Conservation (phyloP, 1,140 invertebrate species). For the Drosophila orena region DNA sequence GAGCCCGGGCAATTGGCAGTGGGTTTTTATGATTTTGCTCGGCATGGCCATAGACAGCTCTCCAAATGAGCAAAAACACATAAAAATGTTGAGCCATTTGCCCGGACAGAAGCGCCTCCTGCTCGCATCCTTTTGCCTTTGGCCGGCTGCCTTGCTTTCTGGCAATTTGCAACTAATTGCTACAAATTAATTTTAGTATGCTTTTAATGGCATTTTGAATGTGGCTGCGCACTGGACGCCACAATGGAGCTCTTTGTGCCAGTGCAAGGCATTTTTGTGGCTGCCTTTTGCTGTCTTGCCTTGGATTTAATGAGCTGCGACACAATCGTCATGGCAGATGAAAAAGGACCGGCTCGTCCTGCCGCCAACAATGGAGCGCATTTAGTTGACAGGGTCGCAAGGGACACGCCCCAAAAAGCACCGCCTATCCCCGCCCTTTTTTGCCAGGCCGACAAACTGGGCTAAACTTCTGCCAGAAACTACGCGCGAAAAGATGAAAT, state of each 20-base stretch:
- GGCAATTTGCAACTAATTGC: slow-evolving; percentile 82
- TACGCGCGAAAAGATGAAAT: slow-evolving; percentile 28
- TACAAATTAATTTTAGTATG: slow-evolving; percentile 83
- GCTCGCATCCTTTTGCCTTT: slow-evolving; percentile 36
- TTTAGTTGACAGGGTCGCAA: slow-evolving; percentile 45
- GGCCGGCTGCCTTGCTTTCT: slow-evolving; percentile 51
- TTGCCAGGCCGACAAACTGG: slow-evolving; percentile 8
- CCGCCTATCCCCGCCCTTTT: background rate
- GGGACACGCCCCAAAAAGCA: slow-evolving; percentile 12
- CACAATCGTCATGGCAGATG: slow-evolving; percentile 51
- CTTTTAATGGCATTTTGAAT: slow-evolving; percentile 83
- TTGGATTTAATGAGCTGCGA: slow-evolving; percentile 75
- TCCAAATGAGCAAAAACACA: slow-evolving; percentile 79
- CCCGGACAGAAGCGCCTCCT: slow-evolving; percentile 37
- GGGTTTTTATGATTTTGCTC: slow-evolving; percentile 76
- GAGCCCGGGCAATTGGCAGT: slow-evolving; percentile 42
- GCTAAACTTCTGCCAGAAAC: slow-evolving; percentile 45
- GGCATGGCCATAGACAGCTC: slow-evolving; percentile 60
- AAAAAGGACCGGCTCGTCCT: background rate
- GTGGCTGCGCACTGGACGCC: slow-evolving; percentile 57
- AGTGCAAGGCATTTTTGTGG: slow-evolving; percentile 63
- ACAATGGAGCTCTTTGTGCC: slow-evolving; percentile 66
- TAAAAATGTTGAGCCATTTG: slow-evolving; percentile 81
- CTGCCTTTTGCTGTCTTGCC: slow-evolving; percentile 54
- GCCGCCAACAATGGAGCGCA: slow-evolving; percentile 57